A percentile compares a stretch with the other conserved stretches of the same genome.
Conservation (phyloP, 2,888 invertebrate genomes). For the Arrhopalites spinosus region DNA sequence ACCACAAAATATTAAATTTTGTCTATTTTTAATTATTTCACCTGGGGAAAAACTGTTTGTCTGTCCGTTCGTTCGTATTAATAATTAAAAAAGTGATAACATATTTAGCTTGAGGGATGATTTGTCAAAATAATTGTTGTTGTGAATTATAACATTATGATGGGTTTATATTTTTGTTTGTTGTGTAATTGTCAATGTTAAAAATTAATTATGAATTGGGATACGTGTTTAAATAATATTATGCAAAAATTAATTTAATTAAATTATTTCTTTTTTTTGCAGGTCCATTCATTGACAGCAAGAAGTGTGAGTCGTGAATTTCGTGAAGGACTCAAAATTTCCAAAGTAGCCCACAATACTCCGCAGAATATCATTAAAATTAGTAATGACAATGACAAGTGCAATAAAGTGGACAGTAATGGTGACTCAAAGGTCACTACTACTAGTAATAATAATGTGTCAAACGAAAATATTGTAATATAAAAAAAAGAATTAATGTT, state of each 20-base stretch:
- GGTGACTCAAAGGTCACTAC: not conserved
- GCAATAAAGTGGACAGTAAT: constrained; percentile 32
- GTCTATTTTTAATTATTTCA: too few relatives aligned
- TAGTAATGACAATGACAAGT: constrained; percentile 32
- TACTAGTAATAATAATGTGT: constrained; percentile 22
- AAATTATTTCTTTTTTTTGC: constrained; percentile 42
- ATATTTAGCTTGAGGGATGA: too few relatives aligned
- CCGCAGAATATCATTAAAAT: constrained; percentile 56
- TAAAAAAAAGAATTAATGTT: too few relatives aligned
- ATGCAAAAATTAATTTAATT: not conserved
- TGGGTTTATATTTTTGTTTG: not conserved
- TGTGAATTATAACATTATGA: too few relatives aligned
- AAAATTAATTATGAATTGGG: too few relatives aligned
- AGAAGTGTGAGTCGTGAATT: constrained; percentile 77
- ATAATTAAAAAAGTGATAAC: too few relatives aligned
- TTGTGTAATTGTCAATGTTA: not conserved
- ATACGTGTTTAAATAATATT: not conserved
- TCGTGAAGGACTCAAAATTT: constrained; percentile 69
- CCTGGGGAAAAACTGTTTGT: too few relatives aligned
- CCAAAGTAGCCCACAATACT: constrained; percentile 52
- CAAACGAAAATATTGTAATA: not conserved
- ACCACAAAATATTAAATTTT: too few relatives aligned
- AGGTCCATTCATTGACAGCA: constrained; percentile 77
- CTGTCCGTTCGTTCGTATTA: too few relatives aligned
- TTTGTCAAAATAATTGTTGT: too few relatives aligned